These are phyloP conservation scores for Meta bourneti DNA, from an alignment of 2,888 invertebrate species.

Conservation along the genomic window DNA sequence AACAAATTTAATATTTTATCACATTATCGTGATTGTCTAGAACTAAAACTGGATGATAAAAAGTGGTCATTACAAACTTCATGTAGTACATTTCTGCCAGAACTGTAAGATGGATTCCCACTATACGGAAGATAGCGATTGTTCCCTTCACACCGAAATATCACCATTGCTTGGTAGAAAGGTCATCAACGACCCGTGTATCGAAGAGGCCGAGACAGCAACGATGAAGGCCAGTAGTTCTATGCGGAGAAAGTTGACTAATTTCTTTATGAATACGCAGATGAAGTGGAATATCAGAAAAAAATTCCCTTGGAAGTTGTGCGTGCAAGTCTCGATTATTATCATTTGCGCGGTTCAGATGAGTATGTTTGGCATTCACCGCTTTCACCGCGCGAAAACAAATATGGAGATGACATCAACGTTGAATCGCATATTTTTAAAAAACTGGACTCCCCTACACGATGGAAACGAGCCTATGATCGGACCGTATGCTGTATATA, in stretches of 20 bases:
- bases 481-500: slow-evolving; percentile 94
- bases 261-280: slow-evolving; percentile 99
- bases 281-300: slow-evolving; percentile 97
- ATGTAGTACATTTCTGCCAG: not conserved
- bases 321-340: slow-evolving; percentile 96
- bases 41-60: not conserved
- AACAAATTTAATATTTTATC: not conserved
- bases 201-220: not conserved
- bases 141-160: not conserved
- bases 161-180: not conserved
- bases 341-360: slow-evolving; percentile 96
- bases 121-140: not conserved
- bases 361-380: slow-evolving; percentile 94
- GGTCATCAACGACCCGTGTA: not conserved
- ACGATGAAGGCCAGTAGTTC: not conserved
- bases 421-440: slow-evolving; percentile 94
- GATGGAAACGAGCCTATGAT: slow-evolving; percentile 94
- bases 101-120: not conserved
- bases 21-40: not conserved
- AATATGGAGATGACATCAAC: slow-evolving; percentile 94
- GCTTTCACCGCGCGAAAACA: slow-evolving; percentile 93
- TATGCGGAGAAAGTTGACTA: slow-evolving; percentile 84
- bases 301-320: slow-evolving; percentile 96
- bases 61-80: not conserved
- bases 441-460: slow-evolving; percentile 92